Base-by-base conservation (phyloP, 2,888 invertebrate genomes). In the Andrena bucephala region DNA sequence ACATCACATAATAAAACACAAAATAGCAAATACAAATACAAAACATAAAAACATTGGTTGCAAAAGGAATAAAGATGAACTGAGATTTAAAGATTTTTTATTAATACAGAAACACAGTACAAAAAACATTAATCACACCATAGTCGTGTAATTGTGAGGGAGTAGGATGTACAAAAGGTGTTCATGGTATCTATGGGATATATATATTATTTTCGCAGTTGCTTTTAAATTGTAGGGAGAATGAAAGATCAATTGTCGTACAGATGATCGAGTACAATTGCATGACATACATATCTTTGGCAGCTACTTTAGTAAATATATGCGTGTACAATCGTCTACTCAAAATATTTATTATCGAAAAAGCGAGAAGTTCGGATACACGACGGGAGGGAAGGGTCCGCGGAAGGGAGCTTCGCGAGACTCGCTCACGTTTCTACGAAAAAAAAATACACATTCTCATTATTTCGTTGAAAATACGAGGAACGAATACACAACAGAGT, bases 401-500 rank as follows among this genome's bases (percentile, higher is more conserved):
- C 20, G 0, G 20, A 4, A 27, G 8, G 13, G 8, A 7, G 24
- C 31, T 33, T 27, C 3, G 0, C 8, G 52, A n/a, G 20, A 48
- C 7, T 36, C 36, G 29, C 29, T 13, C 27, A 4, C 16, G 10
- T 16, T 50, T 20, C 3, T 7, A 8, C 0, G 5, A 10, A 57
- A 67, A 31, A 20, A 6, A 33, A 24, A 3, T 16, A 10, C 10
- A 8, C 2, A 59, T 13, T 42, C 8, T 36, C 2, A 16, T 63
- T 36, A 63, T 54, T 65, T 63, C 8, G 36, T 0, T 57, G 59
- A 68, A 69, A 84, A 82, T 77, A 83, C 71, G 52, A 81, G 36
- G 83, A 72, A 85, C 75, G 86, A 86, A 89, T 88, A 90, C 89
- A 90, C 89, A 90, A 90, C 87, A 86, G 75, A 89, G 85, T 88